Evolutionary conservation across 1,140 invertebrate genomes (phyloP).

Genomic region (Mizuhopecten yessoensis): DNA sequence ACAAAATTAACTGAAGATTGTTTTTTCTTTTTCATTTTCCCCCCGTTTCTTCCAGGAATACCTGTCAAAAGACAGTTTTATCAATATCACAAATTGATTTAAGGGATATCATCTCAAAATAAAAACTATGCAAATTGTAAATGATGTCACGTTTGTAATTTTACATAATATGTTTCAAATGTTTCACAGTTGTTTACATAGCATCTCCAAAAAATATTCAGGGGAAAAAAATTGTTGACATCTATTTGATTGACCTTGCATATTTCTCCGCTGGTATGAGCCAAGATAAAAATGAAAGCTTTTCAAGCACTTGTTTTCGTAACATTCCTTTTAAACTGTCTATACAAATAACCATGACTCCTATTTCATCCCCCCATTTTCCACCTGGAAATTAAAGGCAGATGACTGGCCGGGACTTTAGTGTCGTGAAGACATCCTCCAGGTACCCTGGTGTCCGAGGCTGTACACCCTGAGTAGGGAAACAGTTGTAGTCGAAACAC

Average conservation of each 20-base stretch:
- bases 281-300: background rate
- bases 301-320: background rate
- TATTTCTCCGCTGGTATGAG: background rate
- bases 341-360: conserved; percentile 20
- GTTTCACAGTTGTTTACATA: conserved; percentile 21
- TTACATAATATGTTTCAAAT: too few relatives aligned
- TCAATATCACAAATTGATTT: too few relatives aligned
- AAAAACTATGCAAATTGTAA: too few relatives aligned
- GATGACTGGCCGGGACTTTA: background rate
- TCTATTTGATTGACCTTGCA: background rate
- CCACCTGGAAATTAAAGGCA: background rate
- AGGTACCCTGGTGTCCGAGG: background rate
- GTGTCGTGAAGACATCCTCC: background rate
- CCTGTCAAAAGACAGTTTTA: too few relatives aligned
- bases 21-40: too few relatives aligned
- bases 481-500: background rate
- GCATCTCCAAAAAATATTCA: background rate
- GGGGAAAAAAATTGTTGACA: background rate
- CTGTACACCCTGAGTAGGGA: background rate
- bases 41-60: too few relatives aligned
- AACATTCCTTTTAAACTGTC: conserved; percentile 7
- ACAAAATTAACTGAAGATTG: too few relatives aligned
- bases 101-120: too few relatives aligned
- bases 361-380: background rate
- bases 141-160: too few relatives aligned